Percentiles rank a stretch among this genome's conserved stretches.
Evolutionary conservation across 2,888 invertebrate species (phyloP).

Genomic region (Torymus aiolomorphi): DNA sequence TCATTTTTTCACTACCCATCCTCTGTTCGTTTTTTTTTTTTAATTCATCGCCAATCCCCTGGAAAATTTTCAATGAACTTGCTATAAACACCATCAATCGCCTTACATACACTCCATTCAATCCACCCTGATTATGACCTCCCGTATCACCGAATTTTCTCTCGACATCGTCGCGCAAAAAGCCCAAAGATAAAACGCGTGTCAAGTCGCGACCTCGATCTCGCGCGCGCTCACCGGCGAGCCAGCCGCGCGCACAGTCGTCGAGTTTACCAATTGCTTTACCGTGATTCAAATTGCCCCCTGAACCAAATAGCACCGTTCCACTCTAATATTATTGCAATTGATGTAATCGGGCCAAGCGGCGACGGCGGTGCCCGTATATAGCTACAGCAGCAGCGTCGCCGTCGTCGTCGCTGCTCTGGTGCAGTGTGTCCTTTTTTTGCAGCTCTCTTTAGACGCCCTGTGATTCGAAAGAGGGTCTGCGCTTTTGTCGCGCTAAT

Average conservation of each 20-base stretch:
- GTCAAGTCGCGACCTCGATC: too few species aligned
- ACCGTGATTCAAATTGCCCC: conserved; percentile 57
- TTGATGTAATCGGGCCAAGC: conserved; percentile 57
- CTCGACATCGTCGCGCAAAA: too few species aligned
- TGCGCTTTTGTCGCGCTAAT: not conserved
- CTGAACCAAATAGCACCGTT: conserved; percentile 57
- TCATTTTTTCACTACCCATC: too few species aligned
- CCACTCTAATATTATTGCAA: conserved; percentile 53
- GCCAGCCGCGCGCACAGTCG: conserved; percentile 35
- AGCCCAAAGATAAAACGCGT: too few species aligned
- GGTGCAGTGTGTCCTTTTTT: conserved; percentile 1
- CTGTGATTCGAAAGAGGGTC: not conserved
- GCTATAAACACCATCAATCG: not conserved
- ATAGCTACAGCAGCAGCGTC: too few species aligned
- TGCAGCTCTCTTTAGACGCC: conserved; percentile 5
- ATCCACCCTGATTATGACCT: too few species aligned
- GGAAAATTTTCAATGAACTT: too few species aligned
- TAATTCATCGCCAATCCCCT: too few species aligned
- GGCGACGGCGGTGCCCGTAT: not conserved
- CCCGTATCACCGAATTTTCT: too few species aligned
- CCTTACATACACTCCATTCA: not conserved
- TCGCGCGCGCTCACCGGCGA: too few species aligned
- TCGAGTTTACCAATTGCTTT: conserved; percentile 57
- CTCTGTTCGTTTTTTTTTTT: too few species aligned
- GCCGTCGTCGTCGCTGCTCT: too few species aligned